Conservation (phyloP, 2,888 invertebrate genomes). For the Molorchus minor region DNA sequence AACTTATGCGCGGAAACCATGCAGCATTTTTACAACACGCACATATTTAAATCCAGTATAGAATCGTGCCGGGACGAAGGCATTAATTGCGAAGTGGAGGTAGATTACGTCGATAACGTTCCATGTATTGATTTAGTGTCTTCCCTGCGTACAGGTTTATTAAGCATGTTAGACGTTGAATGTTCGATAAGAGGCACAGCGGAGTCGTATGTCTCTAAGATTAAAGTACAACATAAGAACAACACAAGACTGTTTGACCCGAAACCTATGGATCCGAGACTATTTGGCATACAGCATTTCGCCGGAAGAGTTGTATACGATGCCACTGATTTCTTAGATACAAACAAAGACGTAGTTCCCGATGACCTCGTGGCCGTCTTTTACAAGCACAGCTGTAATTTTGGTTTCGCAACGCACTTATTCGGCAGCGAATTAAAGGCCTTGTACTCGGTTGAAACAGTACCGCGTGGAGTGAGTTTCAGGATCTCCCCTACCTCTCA, state of each 20-base stretch:
- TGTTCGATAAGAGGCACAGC: constrained; percentile 84
- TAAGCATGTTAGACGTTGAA: constrained; percentile 92
- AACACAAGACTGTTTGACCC: constrained; percentile 85
- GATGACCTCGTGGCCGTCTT: constrained; percentile 93
- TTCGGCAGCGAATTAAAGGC: constrained; percentile 92
- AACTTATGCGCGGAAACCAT: constrained; percentile 96
- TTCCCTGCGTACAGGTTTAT: constrained; percentile 87
- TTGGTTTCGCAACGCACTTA: constrained; percentile 96
- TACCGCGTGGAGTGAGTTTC: constrained; percentile 82
- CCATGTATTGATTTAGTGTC: constrained; percentile 96
- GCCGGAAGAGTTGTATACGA: constrained; percentile 88
- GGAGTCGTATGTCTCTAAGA: constrained; percentile 82
- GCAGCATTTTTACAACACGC: constrained; percentile 98
- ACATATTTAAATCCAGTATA: constrained; percentile 93
- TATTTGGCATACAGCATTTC: constrained; percentile 92
- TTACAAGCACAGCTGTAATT: constrained; percentile 91
- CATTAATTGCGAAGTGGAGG: constrained; percentile 87
- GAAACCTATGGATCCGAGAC: constrained; percentile 79
- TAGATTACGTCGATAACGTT: constrained; percentile 94
- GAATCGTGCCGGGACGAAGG: constrained; percentile 95
- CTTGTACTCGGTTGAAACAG: constrained; percentile 77
- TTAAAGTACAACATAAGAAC: constrained; percentile 80
- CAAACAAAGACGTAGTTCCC: constrained; percentile 91
- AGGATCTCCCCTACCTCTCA: constrained; percentile 91
- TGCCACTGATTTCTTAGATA: constrained; percentile 87